Percentiles rank a stretch among this genome's conserved stretches.
phyloP scores from a whole-genome alignment of 2,797 vertebrate genomes.

The Naso thynnoides region DNA sequence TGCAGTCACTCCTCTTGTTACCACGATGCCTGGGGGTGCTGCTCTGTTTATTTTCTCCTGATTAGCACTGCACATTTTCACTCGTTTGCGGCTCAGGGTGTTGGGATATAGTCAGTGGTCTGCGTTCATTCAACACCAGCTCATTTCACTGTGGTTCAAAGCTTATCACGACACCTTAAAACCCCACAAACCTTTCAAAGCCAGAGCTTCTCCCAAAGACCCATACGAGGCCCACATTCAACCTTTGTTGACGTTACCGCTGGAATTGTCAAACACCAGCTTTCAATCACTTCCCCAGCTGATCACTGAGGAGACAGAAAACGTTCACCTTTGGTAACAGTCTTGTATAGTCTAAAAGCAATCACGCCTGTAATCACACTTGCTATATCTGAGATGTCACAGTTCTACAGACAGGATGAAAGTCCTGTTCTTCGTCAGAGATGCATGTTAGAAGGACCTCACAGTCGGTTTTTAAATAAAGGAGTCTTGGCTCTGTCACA shows the following conservation, averaged over 20 bases:
- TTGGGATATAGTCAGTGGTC: slow-evolving; percentile 61
- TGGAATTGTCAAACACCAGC: slow-evolving; percentile 48
- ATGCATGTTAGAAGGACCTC: slow-evolving; percentile 46
- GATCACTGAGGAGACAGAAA: slow-evolving; percentile 37
- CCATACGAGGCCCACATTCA: slow-evolving; percentile 28
- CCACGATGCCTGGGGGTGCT: slow-evolving; percentile 54
- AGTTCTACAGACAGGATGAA: slow-evolving; percentile 54
- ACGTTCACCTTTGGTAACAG: slow-evolving; percentile 18
- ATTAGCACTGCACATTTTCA: slow-evolving; percentile 78
- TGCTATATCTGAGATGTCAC: slow-evolving; percentile 57
- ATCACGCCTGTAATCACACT: slow-evolving; percentile 54
- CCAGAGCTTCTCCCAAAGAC: slow-evolving; percentile 33
- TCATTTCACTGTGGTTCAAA: slow-evolving; percentile 65
- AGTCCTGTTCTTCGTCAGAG: slow-evolving; percentile 57
- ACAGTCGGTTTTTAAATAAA: slow-evolving; percentile 41
- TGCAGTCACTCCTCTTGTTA: slow-evolving; percentile 61
- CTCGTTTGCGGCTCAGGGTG: slow-evolving; percentile 59
- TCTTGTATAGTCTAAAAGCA: slow-evolving; percentile 47
- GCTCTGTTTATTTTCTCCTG: slow-evolving; percentile 82
- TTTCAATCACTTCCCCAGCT: slow-evolving; percentile 40
- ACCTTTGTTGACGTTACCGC: slow-evolving; percentile 53
- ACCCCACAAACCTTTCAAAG: slow-evolving; percentile 1
- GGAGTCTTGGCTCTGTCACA: slow-evolving; percentile 25
- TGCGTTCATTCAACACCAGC: slow-evolving; percentile 77
- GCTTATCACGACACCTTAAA: slow-evolving; percentile 67